A percentile compares a stretch with the other conserved stretches of the same genome.
Evolutionary conservation across 2,113 vertebrate species (phyloP).

Genomic region (Osmerus mordax): DNA sequence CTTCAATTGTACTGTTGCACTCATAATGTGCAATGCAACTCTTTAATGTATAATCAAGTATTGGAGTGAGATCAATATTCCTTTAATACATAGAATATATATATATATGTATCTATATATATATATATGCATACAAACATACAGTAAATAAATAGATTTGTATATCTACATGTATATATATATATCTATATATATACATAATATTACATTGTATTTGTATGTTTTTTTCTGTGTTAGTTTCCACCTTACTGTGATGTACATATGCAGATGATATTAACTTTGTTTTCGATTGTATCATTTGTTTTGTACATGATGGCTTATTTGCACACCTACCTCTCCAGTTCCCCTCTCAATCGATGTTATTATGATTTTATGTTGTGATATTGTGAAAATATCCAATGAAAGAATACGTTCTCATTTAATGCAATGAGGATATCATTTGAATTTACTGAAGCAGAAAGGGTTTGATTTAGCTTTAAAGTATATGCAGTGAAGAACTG

Average conservation of each 20-base stretch:
- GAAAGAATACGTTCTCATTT: conserved; percentile 35
- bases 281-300: conserved; percentile 53
- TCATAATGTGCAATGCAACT: conserved; percentile 46
- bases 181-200: conserved; percentile 43
- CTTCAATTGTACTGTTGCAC: conserved; percentile 37
- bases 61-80: conserved; percentile 63
- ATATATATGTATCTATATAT: not conserved
- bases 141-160: not conserved
- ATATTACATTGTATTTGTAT: conserved; percentile 42
- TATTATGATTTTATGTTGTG: conserved; percentile 54
- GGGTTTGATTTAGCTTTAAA: conserved; percentile 22
- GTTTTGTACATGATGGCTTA: conserved; percentile 67
- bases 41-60: conserved; percentile 45
- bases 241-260: conserved; percentile 65
- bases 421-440: conserved; percentile 28
- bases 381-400: conserved; percentile 42
- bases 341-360: conserved; percentile 36
- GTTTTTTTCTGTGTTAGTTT: conserved; percentile 63
- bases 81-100: conserved; percentile 32
- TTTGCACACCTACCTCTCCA: conserved; percentile 76
- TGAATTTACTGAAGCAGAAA: conserved; percentile 30
- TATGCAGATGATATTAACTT: conserved; percentile 64
- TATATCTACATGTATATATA: conserved; percentile 29
- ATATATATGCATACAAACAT: not conserved
- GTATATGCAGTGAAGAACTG: conserved; percentile 41